Evolutionary conservation across 92 coral and sea anemone genomes (phyloP), one percentile per base, ranked within the genome.

Genomic region (Phymanthus crucifer): DNA sequence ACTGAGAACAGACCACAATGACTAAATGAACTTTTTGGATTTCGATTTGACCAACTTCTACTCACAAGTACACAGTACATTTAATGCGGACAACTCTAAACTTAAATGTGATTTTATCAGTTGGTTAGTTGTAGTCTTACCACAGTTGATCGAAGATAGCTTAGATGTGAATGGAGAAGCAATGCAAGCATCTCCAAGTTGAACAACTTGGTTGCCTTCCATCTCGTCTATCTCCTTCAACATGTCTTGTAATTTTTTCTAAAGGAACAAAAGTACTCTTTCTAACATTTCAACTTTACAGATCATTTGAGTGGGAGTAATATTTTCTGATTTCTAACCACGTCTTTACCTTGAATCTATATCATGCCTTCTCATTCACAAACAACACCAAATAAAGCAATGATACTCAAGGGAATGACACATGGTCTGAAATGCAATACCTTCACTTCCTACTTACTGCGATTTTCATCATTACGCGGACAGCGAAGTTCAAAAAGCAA

Each of bases 121-220:
- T 5, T 5, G 45, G 10, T 1, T 11, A 38, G 10, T 38, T 38
- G 45, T 11, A 26, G 9, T 14, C 97, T 64, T 82, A 95, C 99
- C 99, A 67, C 98, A 91, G 83, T 85, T 90, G 40, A 95, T 87
- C 7, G 97, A 93, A 13, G 99, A 94, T 33, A 87, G 84, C 76
- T 95, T 95, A 26, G 99, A 95, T 2, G 99, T 95, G 89, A 95
- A 95, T 34, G 99, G 99, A 31, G 99, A 95, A 12, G 99, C 99
- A 38, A 95, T 95, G 16, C 98, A 93, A 18, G 99, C 99, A 82
- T 95, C 99, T 52, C 99, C 99, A 35, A 95, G 80, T 48, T 94
- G 99, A 16, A 95, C 99, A 67, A 95, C 87, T 79, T 95, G 98
- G 32, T 95, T 88, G 7, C 91, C 93, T 26, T 95, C 99, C 88